Evolutionary conservation across 2,888 invertebrate genomes (phyloP), one percentile per base, ranked within the genome.

Genomic region (Heteromurus nitidus): DNA sequence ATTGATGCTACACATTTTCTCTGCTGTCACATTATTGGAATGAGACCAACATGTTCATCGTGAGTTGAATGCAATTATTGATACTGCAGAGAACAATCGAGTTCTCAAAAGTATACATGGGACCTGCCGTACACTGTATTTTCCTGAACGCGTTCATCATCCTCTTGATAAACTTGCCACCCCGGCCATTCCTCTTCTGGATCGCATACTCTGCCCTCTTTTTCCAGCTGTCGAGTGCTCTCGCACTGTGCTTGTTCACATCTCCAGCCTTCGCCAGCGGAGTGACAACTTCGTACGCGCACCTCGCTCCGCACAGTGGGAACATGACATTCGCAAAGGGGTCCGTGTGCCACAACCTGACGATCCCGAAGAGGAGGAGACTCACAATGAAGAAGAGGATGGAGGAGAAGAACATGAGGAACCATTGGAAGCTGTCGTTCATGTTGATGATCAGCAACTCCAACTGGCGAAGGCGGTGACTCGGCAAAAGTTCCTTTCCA

Each of bases 31-130:
- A n/a, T n/a, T n/a, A n/a, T n/a, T n/a, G n/a, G n/a, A 68, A 82
- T 7, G 75, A 47, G 3, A 82, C 67, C 16, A 82, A 42, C 60
- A 82, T 26, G 55, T 82, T 82, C 5, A 76, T 28, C 2, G 77
- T 72, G 2, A 82, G 65, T 42, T 72, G 82, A 50, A 65, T 31
- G 30, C 70, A 70, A 36, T 82, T 82, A 22, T 73, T 53, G 31
- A 82, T 60, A 42, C 82, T 64, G 18, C 62, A 62, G 16, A 82
- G 77, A n/a, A 82, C 77, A 67, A 82, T 82, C 0, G 72, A 76
- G 44, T 76, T 62, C 44, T 82, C 82, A 20, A 82, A 82, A 0
- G 76, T 67, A 65, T 77, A 82, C 28, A 82, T 7, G 0, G 70
- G 36, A 9, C 82, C 82, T 1, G 82, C 75, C 13, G 70, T 74